A percentile compares a stretch with the other conserved stretches of the same genome.
phyloP scores from a whole-genome alignment of 2,797 vertebrate genomes.

The Macroramphosus scolopax region DNA sequence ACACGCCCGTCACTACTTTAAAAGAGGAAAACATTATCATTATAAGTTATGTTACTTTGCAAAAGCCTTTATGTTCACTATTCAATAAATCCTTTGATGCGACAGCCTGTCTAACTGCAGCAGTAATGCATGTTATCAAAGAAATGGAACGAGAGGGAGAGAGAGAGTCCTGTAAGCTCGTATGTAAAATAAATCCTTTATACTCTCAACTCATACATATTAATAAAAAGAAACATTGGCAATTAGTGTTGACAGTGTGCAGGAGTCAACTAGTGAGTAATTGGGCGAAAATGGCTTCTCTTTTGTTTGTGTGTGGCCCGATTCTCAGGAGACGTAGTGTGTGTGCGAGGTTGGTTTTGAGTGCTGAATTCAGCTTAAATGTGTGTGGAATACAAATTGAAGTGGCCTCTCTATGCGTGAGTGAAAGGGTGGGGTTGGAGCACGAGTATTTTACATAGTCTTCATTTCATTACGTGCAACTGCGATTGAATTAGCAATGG shows the following conservation, averaged over 20 bases:
- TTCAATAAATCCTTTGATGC: not conserved
- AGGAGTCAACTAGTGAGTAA: conserved; percentile 5
- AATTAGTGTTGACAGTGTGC: not conserved
- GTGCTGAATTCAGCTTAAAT: conserved; percentile 11
- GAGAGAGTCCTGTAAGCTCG: not conserved
- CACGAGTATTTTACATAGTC: too few relatives aligned
- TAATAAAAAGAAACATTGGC: not conserved
- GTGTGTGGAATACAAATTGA: conserved; percentile 9
- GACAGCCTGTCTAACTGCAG: conserved; percentile 20
- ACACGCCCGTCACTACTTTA: too few relatives aligned
- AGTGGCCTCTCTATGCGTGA: not conserved
- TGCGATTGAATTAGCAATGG: too few relatives aligned
- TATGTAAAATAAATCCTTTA: not conserved
- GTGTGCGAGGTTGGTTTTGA: conserved; percentile 6
- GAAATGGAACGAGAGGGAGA: not conserved
- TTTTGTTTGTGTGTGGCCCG: conserved; percentile 11
- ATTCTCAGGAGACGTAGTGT: conserved; percentile 9
- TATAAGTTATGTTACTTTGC: conserved; percentile 1
- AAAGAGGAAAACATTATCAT: conserved; percentile 4
- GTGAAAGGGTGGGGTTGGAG: not conserved
- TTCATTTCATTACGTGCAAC: too few relatives aligned
- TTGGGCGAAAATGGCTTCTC: conserved; percentile 17
- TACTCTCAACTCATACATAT: not conserved
- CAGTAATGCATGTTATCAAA: conserved; percentile 17
- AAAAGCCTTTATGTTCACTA: conserved; percentile 7